Conservation (phyloP, 1,140 invertebrate genomes). For the Tetramorium simillimum region DNA sequence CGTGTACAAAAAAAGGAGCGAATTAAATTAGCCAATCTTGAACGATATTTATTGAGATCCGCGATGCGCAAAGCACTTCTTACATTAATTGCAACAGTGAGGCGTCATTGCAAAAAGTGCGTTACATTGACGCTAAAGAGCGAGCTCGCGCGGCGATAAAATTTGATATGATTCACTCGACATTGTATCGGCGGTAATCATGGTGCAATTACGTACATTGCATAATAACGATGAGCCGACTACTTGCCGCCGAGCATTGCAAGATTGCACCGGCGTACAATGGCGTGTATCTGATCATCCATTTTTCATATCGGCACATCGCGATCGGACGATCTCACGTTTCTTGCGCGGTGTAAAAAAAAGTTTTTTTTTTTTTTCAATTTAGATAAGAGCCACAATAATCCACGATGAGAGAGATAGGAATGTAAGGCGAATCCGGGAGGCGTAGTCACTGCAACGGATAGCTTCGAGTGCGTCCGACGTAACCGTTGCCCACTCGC, state of each 20-base stretch:
- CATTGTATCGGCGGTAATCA: slow-evolving; percentile 20
- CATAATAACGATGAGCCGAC: slow-evolving; percentile 11
- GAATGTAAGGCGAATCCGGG: background rate
- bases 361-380: background rate
- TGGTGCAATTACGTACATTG: slow-evolving; percentile 27
- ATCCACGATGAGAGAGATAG: background rate
- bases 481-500: slow-evolving; percentile 12
- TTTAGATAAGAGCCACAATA: background rate
- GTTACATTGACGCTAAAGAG: background rate
- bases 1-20: slow-evolving; percentile 8
- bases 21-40: slow-evolving; percentile 12
- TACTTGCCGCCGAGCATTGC: slow-evolving; percentile 10
- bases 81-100: background rate
- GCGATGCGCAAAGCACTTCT: background rate
- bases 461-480: background rate
- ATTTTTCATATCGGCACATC: background rate
- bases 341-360: background rate
- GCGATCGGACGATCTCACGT: background rate
- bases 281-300: background rate
- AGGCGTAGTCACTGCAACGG: background rate
- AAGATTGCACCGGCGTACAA: background rate
- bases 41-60: background rate
- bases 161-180: slow-evolving; percentile 43
- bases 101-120: background rate
- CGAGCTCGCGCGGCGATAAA: background rate